phyloP scores from a whole-genome alignment of 2,888 invertebrate species.

The Yponomeuta malinellus region DNA sequence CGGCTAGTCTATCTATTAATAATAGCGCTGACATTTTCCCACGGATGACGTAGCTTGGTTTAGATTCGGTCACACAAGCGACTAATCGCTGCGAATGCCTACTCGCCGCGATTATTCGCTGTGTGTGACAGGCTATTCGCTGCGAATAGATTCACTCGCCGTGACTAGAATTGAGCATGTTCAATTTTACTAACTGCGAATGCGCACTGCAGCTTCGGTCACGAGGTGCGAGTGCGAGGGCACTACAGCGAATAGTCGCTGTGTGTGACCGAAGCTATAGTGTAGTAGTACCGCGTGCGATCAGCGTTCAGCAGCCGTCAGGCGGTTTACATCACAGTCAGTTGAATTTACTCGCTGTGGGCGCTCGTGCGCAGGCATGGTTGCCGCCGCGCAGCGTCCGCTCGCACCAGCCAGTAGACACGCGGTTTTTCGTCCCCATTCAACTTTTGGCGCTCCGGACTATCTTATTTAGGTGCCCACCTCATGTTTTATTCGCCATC shows the following conservation, averaged over 20 bases:
- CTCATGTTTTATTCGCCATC: background rate
- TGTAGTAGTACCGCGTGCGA: background rate
- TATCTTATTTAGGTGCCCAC: background rate
- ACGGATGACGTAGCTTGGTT: slow-evolving; percentile 1
- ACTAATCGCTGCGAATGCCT: too few relatives aligned
- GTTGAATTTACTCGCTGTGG: background rate
- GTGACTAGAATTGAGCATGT: too few relatives aligned
- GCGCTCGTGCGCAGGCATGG: background rate
- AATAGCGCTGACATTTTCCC: slow-evolving; percentile 6
- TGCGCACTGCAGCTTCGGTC: too few relatives aligned
- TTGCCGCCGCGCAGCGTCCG: background rate
- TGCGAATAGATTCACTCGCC: too few relatives aligned
- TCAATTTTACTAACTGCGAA: too few relatives aligned
- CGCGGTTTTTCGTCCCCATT: background rate
- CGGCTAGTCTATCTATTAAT: too few relatives aligned
- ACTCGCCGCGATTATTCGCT: too few relatives aligned
- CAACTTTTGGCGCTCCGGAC: background rate
- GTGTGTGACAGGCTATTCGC: too few relatives aligned
- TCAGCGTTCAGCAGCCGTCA: background rate
- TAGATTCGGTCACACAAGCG: too few relatives aligned
- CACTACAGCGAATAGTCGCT: too few relatives aligned
- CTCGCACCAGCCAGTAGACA: background rate
- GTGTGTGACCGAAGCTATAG: too few relatives aligned
- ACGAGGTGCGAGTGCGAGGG: too few relatives aligned
- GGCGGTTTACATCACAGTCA: background rate